These are phyloP conservation scores for Oryzias celebensis DNA, from an alignment of 2,113 vertebrate genomes.

Conservation along the genomic window DNA sequence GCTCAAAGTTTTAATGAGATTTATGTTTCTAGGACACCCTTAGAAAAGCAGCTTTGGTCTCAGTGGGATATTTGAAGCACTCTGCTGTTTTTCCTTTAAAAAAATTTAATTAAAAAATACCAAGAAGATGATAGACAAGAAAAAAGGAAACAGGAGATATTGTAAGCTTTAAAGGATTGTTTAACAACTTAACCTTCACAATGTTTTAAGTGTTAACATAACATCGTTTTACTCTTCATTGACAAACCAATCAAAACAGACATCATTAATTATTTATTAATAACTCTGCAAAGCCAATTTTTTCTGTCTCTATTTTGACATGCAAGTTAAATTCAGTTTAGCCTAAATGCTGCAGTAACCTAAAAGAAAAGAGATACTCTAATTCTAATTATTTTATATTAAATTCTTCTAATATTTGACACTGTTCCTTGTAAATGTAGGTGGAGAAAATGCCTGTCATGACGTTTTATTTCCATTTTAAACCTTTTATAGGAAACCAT, in stretches of 20 bases:
- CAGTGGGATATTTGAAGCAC: conserved; percentile 73
- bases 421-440: too few relatives aligned
- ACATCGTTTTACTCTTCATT: too few relatives aligned
- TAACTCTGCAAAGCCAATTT: too few relatives aligned
- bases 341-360: too few relatives aligned
- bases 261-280: too few relatives aligned
- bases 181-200: conserved; percentile 25
- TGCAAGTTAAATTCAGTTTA: neutral
- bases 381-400: too few relatives aligned
- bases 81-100: conserved; percentile 47
- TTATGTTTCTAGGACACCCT: conserved; percentile 82
- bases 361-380: too few relatives aligned
- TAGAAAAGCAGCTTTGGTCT: conserved; percentile 75
- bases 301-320: neutral
- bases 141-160: conserved; percentile 52
- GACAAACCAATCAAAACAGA: too few relatives aligned
- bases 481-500: too few relatives aligned
- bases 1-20: conserved; percentile 81
- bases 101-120: conserved; percentile 67
- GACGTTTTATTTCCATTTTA: too few relatives aligned
- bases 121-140: conserved; percentile 68
- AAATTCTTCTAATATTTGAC: too few relatives aligned
- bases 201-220: neutral
- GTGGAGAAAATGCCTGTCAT: too few relatives aligned
- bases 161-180: conserved; percentile 40